phyloP scores from a whole-genome alignment of 1,140 invertebrate genomes.

The Trachelipus rathkii region DNA sequence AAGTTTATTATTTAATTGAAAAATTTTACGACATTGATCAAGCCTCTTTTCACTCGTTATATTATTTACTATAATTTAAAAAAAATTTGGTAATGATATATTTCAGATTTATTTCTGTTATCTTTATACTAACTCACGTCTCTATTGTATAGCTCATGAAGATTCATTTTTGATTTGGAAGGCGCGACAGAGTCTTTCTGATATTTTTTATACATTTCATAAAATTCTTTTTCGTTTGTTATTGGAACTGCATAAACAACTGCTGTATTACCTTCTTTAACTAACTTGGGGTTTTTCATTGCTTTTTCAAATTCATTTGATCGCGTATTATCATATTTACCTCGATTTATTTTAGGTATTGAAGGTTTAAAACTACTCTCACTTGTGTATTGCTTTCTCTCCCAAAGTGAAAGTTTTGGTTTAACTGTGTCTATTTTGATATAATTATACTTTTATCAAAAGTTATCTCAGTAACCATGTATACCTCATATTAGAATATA shows the following conservation, averaged over 20 bases:
- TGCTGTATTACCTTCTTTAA: slow-evolving; percentile 19
- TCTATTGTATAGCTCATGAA: slow-evolving; percentile 24
- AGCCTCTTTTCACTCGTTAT: no score
- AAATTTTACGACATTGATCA: no score
- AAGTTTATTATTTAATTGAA: no score
- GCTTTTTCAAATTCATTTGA: slow-evolving; percentile 26
- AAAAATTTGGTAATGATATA: no score
- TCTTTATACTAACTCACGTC: no score
- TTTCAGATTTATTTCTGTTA: no score
- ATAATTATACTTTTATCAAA: no score
- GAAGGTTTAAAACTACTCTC: neutral
- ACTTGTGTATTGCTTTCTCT: neutral
- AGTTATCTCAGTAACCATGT: no score
- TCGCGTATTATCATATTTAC: neutral
- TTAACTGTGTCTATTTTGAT: neutral
- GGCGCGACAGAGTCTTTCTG: slow-evolving; percentile 20
- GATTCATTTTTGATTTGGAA: slow-evolving; percentile 20
- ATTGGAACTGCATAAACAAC: slow-evolving; percentile 29
- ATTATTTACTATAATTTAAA: no score
- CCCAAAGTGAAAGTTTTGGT: slow-evolving; percentile 1
- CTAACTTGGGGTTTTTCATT: slow-evolving; percentile 24
- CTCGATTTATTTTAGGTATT: neutral
- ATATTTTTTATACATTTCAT: slow-evolving; percentile 29
- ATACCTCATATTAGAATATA: no score
- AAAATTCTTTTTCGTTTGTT: slow-evolving; percentile 24